Conservation (phyloP, 1,140 invertebrate species). For the Oedothorax gibbosus region DNA sequence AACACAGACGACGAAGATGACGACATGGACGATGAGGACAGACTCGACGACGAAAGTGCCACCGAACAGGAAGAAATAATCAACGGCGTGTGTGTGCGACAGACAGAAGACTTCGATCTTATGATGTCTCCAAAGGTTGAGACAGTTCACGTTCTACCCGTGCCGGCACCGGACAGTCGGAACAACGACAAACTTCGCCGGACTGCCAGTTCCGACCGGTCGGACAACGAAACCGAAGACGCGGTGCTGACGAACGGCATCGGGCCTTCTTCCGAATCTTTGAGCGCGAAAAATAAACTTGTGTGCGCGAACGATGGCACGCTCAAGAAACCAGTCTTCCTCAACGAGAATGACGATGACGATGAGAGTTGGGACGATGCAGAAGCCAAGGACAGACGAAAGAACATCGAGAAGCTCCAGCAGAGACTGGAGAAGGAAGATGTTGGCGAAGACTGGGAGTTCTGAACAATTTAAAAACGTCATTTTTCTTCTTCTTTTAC, state of each 20-base stretch:
- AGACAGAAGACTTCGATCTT: constrained; percentile 67
- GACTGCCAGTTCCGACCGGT: constrained; percentile 20
- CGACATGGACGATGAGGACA: constrained; percentile 43
- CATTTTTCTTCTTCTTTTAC: background rate
- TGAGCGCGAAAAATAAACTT: constrained; percentile 34
- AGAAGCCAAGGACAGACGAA: constrained; percentile 53
- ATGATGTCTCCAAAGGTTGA: constrained; percentile 41
- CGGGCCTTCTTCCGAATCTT: constrained; percentile 22
- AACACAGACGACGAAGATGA: constrained; percentile 62
- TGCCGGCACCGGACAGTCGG: constrained; percentile 42
- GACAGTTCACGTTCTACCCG: constrained; percentile 51
- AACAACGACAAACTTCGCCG: constrained; percentile 35
- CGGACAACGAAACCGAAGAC: constrained; percentile 42
- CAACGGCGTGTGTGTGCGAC: constrained; percentile 92
- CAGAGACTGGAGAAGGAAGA: constrained; percentile 57
- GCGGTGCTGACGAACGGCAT: constrained; percentile 34
- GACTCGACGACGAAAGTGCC: constrained; percentile 41
- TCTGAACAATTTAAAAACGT: constrained; percentile 26
- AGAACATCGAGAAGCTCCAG: constrained; percentile 59
- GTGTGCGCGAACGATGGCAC: constrained; percentile 23
- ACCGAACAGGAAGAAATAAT: constrained; percentile 74
- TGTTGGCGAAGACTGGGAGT: constrained; percentile 60
- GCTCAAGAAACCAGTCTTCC: constrained; percentile 47
- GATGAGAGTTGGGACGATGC: constrained; percentile 46
- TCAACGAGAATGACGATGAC: constrained; percentile 38